Conservation (phyloP, 2,113 vertebrate genomes). For the Engystomops pustulosus region DNA sequence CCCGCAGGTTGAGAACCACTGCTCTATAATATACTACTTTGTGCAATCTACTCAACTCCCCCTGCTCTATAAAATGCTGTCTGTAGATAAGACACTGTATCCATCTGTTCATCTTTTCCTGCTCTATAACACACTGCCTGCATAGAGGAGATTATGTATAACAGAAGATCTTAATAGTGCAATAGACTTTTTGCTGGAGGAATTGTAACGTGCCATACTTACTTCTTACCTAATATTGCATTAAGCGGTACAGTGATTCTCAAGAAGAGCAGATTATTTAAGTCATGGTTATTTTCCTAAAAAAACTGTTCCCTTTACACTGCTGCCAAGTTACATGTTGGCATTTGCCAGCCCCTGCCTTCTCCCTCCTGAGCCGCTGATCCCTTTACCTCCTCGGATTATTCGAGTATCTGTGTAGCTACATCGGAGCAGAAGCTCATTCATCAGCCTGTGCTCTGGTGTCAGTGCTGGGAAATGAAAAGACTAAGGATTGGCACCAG, state of each 20-base stretch:
- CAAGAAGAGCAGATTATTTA: neutral
- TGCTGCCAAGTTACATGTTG: constrained; percentile 31
- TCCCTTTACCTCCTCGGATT: neutral
- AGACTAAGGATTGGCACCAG: neutral
- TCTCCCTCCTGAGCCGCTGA: neutral
- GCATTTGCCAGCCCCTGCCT: constrained; percentile 23
- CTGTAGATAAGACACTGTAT: no score
- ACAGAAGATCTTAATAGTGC: no score
- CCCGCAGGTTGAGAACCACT: no score
- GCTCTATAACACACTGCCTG: no score
- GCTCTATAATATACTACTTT: no score
- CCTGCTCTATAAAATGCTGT: no score
- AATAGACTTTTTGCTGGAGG: neutral
- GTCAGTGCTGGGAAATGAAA: neutral
- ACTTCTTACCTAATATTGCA: neutral
- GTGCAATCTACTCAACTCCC: no score
- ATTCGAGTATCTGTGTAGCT: neutral
- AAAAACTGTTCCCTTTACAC: neutral
- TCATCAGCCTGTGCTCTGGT: neutral
- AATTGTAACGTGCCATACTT: neutral
- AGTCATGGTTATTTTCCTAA: constrained; percentile 10
- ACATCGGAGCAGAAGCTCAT: constrained; percentile 11
- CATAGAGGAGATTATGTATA: no score
- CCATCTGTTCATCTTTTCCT: no score
- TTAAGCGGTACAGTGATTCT: neutral